Conservation (phyloP, 2,888 invertebrate species). For the Lasioglossum zephyrum region DNA sequence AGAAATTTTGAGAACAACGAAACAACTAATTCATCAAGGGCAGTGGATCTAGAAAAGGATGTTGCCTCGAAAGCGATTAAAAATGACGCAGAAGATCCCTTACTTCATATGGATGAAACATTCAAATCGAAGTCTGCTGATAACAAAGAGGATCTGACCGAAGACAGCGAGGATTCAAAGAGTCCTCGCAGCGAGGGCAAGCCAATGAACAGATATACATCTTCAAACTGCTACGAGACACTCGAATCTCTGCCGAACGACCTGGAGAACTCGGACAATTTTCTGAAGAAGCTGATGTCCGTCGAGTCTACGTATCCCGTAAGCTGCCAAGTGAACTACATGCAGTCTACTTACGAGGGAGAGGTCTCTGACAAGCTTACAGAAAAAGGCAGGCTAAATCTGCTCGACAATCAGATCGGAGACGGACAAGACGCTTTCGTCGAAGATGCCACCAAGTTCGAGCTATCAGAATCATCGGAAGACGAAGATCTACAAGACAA, state of each 20-base stretch:
- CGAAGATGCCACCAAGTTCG: not conserved
- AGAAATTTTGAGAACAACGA: not conserved
- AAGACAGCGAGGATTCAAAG: not conserved
- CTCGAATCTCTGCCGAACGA: not conserved
- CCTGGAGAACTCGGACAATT: not conserved
- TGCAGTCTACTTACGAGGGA: not conserved
- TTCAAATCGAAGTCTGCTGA: not conserved
- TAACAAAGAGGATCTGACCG: not conserved
- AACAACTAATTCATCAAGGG: not conserved
- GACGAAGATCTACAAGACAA: not conserved
- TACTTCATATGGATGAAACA: not conserved
- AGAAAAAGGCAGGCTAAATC: not conserved
- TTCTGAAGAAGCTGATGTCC: not conserved
- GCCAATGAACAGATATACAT: not conserved
- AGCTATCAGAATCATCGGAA: not conserved
- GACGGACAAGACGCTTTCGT: constrained; percentile 9
- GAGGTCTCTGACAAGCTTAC: not conserved
- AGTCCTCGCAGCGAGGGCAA: not conserved
- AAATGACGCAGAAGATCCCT: not conserved
- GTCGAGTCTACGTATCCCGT: not conserved
- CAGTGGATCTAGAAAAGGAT: not conserved
- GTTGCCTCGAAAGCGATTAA: not conserved
- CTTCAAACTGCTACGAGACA: not conserved
- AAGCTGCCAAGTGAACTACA: not conserved
- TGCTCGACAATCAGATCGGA: constrained; percentile 10